Percentiles rank a stretch among this genome's conserved stretches.
phyloP scores from a whole-genome alignment of 2,797 vertebrate species.

The Hafferia zeledoni region DNA sequence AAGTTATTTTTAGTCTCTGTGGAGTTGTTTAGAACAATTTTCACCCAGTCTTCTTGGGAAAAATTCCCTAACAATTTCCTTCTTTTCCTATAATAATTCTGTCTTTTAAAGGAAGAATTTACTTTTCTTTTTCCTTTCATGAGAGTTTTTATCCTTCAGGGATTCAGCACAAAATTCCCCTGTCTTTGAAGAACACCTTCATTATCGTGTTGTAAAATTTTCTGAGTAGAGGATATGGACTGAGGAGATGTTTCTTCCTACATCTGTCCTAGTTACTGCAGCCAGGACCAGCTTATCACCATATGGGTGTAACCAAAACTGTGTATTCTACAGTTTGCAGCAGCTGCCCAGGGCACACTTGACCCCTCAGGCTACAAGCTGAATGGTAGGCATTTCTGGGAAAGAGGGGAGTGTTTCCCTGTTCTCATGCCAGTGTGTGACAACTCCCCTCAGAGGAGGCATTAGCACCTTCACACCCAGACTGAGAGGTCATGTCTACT shows the following conservation, averaged over 20 bases:
- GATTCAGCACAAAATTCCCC: neutral
- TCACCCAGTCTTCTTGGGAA: neutral
- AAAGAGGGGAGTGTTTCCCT: no score
- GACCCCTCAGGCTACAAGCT: no score
- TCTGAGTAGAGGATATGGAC: neutral
- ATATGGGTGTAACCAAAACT: no score
- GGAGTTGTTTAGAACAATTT: constrained; percentile 6
- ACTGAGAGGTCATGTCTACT: no score
- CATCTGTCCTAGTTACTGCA: no score
- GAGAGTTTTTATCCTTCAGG: neutral
- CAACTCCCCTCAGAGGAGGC: no score
- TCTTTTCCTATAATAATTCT: constrained; percentile 5
- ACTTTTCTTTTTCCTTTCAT: neutral
- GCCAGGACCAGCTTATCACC: no score
- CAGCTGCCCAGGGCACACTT: no score
- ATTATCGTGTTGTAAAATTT: neutral
- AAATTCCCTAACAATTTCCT: neutral
- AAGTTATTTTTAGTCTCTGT: constrained; percentile 32
- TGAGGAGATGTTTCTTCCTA: neutral
- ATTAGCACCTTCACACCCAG: no score
- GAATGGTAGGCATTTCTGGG: no score
- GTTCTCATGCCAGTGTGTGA: no score
- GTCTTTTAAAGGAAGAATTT: neutral
- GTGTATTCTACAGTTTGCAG: no score
- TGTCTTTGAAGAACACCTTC: neutral